Conservation (phyloP, 2,113 vertebrate genomes). For the Sapajus apella region DNA sequence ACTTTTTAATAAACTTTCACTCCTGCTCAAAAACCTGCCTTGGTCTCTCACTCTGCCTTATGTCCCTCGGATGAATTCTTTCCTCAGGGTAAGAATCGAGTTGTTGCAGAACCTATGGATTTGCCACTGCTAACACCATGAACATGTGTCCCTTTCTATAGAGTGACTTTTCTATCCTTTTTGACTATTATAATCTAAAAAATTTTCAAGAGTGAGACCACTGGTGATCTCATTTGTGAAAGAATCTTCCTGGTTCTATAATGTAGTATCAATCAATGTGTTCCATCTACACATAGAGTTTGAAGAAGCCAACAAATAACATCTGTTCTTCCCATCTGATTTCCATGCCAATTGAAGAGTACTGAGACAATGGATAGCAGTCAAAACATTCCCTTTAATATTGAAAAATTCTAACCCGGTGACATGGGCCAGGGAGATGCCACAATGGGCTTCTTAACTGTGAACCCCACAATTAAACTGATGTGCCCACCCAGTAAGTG, state of each 20-base stretch:
- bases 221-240: neutral
- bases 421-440: neutral
- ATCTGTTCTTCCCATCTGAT: neutral
- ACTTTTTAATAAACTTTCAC: no score
- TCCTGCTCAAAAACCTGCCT: no score
- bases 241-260: neutral
- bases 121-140: no score
- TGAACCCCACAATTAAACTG: neutral
- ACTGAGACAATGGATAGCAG: neutral
- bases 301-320: neutral
- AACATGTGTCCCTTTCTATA: neutral
- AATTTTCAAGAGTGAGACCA: neutral
- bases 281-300: neutral
- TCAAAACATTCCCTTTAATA: neutral
- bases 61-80: neutral
- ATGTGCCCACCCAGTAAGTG: neutral
- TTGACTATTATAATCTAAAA: neutral
- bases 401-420: neutral
- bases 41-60: neutral
- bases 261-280: neutral
- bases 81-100: no score
- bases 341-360: neutral
- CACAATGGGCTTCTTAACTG: neutral
- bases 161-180: neutral
- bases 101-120: no score